Evolutionary conservation across 2,888 invertebrate species (phyloP), one percentile per base, ranked within the genome.

Genomic region (Esperia sulphurella): DNA sequence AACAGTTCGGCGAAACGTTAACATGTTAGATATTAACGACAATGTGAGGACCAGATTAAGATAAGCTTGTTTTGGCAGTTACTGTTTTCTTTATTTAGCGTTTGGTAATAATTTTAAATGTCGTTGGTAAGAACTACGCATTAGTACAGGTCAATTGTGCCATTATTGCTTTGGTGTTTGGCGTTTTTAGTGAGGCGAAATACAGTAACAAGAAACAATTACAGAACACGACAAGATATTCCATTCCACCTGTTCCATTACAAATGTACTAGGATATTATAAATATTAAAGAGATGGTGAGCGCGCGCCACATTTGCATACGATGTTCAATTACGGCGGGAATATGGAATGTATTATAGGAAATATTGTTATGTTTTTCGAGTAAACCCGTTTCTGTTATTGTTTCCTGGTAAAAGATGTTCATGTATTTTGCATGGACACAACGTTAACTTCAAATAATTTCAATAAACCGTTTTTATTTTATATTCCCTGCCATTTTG

Each of bases 311-410:
- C 75, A 78, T 84, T 83, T 83, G 76, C 84, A 83, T 84, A 79
- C 75, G 76, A 76, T 81, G 83, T 83, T 84, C 83, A 83, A 86
- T 86, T 86, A 85, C 79, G 73, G 69, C 71, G 67, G 73, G 83
- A 81, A 81, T 83, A 81, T 75, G 75, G 73, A 78, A 81, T 79
- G 77, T 73, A 74, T 74, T 70, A 31, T 71, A 71, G 66, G 68
- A 39, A 74, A 71, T 71, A 76, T 71, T 76, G 75, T 79, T 78
- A n/a, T n/a, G 78, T 75, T 73, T 65, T 75, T 71, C 70, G 69
- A 71, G 69, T 74, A 65, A 56, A 58, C 57, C 60, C 59, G 62
- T 60, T 38, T 40, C 43, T 51, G 55, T 63, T 68, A 71, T 72
- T 68, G 61, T 70, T 75, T 72, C 62, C 65, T 55, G 61, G 59